These are phyloP conservation scores for Colletes gigas DNA, from an alignment of 1,140 invertebrate species.

Conservation along the genomic window DNA sequence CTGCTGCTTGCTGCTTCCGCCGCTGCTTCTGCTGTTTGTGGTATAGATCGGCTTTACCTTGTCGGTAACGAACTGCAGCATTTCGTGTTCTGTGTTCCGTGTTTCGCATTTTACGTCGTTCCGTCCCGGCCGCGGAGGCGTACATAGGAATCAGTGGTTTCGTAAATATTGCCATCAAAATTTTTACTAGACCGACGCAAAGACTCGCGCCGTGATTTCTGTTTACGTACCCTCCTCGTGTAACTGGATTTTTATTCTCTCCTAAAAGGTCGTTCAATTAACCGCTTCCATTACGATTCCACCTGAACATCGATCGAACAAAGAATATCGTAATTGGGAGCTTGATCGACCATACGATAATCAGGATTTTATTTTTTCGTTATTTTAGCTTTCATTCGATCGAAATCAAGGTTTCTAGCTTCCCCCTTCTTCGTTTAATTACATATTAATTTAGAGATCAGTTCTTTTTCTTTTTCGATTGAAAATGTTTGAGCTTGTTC, in stretches of 20 bases:
- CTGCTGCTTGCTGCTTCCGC: neutral
- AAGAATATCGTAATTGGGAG: neutral
- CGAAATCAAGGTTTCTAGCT: no score
- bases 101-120: slow-evolving; percentile 51
- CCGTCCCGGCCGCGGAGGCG: slow-evolving; percentile 1
- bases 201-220: neutral
- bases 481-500: no score
- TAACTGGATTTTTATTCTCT: neutral
- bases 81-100: slow-evolving; percentile 45
- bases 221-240: neutral
- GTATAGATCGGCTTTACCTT: slow-evolving; percentile 58
- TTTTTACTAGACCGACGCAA: neutral
- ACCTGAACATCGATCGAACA: neutral
- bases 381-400: no score
- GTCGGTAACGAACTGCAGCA: slow-evolving; percentile 60
- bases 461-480: no score
- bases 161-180: slow-evolving; percentile 28
- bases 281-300: neutral
- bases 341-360: no score
- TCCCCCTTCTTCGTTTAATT: no score
- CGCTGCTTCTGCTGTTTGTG: slow-evolving; percentile 37
- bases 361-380: no score
- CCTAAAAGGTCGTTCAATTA: neutral
- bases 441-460: no score
- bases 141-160: slow-evolving; percentile 13